phyloP scores from a whole-genome alignment of 1,140 invertebrate species.

The Wiebesia pumilae region DNA sequence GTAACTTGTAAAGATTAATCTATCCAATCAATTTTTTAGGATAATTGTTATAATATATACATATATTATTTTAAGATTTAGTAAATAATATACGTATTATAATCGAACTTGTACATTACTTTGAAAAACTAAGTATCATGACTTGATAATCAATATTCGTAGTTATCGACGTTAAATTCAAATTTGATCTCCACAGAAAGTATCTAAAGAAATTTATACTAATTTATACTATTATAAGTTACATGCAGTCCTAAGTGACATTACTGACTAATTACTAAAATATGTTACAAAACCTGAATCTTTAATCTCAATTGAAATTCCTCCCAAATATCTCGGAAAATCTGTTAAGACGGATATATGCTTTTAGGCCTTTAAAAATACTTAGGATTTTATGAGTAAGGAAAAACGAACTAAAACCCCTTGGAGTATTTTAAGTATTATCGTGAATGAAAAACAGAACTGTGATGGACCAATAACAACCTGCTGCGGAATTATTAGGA shows the following conservation, averaged over 20 bases:
- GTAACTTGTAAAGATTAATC: neutral
- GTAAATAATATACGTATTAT: too few relatives aligned
- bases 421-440: neutral
- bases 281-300: neutral
- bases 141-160: too few relatives aligned
- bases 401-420: neutral
- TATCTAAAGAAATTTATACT: too few relatives aligned
- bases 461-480: conserved; percentile 1
- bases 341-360: neutral
- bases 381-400: neutral
- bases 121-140: too few relatives aligned
- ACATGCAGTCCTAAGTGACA: too few relatives aligned
- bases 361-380: neutral
- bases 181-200: too few relatives aligned
- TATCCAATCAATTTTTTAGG: neutral
- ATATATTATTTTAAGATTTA: too few relatives aligned
- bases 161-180: too few relatives aligned
- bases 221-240: neutral
- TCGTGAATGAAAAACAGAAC: neutral
- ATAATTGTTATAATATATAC: too few relatives aligned
- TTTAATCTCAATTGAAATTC: neutral
- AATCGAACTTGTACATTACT: too few relatives aligned
- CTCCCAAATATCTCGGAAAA: neutral
- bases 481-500: neutral
- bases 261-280: neutral